Conservation (phyloP, 2,888 invertebrate species). For the Glyphotaelius pellucidus region DNA sequence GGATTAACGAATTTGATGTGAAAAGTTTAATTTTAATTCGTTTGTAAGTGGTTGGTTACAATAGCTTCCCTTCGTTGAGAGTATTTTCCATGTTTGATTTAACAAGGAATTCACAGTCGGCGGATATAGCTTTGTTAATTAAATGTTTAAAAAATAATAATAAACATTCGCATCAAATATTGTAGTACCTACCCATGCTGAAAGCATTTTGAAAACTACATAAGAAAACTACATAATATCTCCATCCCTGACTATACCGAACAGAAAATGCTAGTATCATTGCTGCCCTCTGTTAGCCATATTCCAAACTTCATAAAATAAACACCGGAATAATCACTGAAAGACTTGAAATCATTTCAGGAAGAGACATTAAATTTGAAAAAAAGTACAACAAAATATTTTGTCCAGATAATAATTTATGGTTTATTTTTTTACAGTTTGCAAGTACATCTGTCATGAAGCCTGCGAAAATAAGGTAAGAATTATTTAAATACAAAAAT, state of each 20-base stretch:
- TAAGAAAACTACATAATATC: too few relatives aligned
- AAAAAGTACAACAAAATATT: not conserved
- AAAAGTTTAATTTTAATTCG: not conserved
- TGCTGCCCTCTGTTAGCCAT: not conserved
- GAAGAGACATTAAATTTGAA: not conserved
- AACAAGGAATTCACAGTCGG: not conserved
- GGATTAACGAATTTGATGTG: not conserved
- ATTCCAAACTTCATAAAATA: not conserved
- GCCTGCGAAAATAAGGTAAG: slow-evolving; percentile 88
- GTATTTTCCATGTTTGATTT: not conserved
- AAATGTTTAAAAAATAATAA: not conserved
- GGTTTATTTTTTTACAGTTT: slow-evolving; percentile 81
- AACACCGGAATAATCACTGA: not conserved
- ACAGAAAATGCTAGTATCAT: not conserved
- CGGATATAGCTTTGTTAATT: not conserved
- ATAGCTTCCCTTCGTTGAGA: not conserved
- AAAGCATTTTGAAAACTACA: too few relatives aligned
- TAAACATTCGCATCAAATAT: not conserved
- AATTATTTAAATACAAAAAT: slow-evolving; percentile 51
- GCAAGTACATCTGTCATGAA: slow-evolving; percentile 89
- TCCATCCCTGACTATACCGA: not conserved
- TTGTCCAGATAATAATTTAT: not conserved
- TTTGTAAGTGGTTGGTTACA: not conserved
- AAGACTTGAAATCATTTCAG: not conserved
- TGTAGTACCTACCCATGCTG: not conserved